A percentile compares a stretch with the other conserved stretches of the same genome.
phyloP scores from a whole-genome alignment of 2,888 invertebrate species.

The Sphaerophoria taeniata region DNA sequence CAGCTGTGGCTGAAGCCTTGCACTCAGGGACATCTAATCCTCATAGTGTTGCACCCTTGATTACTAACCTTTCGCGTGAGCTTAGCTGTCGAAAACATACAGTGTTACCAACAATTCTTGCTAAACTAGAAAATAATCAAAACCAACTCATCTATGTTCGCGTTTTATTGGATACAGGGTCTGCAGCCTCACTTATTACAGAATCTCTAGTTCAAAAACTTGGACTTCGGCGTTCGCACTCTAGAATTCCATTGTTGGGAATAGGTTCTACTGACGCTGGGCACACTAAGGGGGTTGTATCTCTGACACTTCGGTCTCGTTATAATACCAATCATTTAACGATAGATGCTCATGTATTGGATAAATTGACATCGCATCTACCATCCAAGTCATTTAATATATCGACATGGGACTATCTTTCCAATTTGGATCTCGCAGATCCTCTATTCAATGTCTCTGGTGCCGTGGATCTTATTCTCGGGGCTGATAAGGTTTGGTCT shows the following conservation, averaged over 20 bases:
- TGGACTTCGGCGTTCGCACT: neutral
- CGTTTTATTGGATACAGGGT: slow-evolving; percentile 34
- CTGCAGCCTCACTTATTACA: slow-evolving; percentile 13
- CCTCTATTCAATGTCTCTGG: slow-evolving; percentile 56
- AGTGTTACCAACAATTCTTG: slow-evolving; percentile 38
- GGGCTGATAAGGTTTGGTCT: slow-evolving; percentile 56
- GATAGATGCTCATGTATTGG: slow-evolving; percentile 17
- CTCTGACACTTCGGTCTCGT: slow-evolving; percentile 10
- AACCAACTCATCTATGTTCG: slow-evolving; percentile 16
- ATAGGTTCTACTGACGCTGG: slow-evolving; percentile 10
- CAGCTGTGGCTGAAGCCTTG: neutral
- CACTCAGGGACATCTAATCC: neutral
- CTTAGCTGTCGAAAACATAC: slow-evolving; percentile 24
- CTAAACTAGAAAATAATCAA: slow-evolving; percentile 19
- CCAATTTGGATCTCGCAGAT: slow-evolving; percentile 56
- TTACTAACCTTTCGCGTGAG: slow-evolving; percentile 22
- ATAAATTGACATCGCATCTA: slow-evolving; percentile 23
- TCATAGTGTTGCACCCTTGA: neutral
- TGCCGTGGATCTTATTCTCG: slow-evolving; percentile 60
- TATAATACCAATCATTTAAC: neutral
- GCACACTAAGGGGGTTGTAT: slow-evolving; percentile 3
- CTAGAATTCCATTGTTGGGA: slow-evolving; percentile 5
- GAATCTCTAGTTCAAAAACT: slow-evolving; percentile 11
- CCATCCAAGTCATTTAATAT: slow-evolving; percentile 13
- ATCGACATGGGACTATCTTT: slow-evolving; percentile 40